Evolutionary conservation across 2,797 vertebrate species (phyloP).

Genomic region (Esox lucius): DNA sequence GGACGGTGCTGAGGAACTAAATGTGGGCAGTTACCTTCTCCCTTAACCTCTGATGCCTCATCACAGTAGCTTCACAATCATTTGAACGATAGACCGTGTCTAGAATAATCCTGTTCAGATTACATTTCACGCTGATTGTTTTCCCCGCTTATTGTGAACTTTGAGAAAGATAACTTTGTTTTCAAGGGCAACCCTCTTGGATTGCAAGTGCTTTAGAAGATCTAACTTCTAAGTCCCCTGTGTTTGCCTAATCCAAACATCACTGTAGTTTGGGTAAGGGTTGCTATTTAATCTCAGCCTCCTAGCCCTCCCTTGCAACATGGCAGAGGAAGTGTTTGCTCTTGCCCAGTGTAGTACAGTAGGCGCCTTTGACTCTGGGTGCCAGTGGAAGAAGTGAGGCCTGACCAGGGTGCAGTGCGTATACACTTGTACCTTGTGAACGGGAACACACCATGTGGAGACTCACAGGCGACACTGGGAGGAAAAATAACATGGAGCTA

Average conservation of each 20-base stretch:
- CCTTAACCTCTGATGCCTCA: not conserved
- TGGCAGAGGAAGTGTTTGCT: constrained; percentile 37
- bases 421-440: constrained; percentile 4
- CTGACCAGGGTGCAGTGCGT: constrained; percentile 13
- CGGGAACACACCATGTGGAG: constrained; percentile 10
- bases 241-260: not conserved
- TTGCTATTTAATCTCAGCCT: constrained; percentile 49
- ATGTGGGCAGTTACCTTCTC: not conserved
- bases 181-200: not conserved
- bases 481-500: constrained; percentile 6
- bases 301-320: not conserved
- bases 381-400: constrained; percentile 64
- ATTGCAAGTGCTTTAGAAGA: not conserved
- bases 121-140: too few species aligned
- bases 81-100: not conserved
- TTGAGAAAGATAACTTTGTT: not conserved
- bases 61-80: not conserved
- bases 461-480: constrained; percentile 1
- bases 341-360: constrained; percentile 56
- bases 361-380: constrained; percentile 55
- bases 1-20: not conserved
- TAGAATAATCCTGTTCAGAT: not conserved
- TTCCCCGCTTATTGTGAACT: not conserved
- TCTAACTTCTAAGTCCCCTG: not conserved
- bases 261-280: not conserved